A percentile compares a stretch with the other conserved stretches of the same genome.
Evolutionary conservation across 1,140 invertebrate genomes (phyloP).

Genomic region (Anastrepha ludens): DNA sequence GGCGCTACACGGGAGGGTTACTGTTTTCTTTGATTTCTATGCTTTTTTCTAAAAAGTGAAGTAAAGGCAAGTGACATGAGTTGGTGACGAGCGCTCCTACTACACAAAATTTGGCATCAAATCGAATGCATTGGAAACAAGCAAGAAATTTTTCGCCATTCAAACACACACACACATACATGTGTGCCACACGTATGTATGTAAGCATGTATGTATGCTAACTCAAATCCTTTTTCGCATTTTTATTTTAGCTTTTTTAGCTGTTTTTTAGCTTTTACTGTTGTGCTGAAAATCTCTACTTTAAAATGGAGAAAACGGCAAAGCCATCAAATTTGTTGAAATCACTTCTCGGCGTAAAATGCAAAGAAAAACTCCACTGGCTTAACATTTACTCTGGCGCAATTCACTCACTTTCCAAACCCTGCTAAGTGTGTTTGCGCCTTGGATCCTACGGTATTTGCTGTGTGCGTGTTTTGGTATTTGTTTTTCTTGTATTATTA

Average conservation of each 20-base stretch:
- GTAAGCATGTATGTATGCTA: neutral
- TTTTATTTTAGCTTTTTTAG: neutral
- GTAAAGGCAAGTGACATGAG: neutral
- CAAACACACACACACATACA: neutral
- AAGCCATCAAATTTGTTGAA: conserved; percentile 74
- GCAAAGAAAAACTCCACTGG: neutral
- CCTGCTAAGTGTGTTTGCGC: neutral
- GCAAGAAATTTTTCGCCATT: neutral
- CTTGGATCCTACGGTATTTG: neutral
- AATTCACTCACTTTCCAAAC: neutral
- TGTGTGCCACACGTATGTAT: neutral
- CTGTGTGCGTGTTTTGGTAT: neutral
- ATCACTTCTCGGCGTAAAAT: conserved; percentile 64
- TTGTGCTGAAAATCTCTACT: neutral
- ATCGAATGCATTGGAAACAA: neutral
- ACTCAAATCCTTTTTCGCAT: neutral
- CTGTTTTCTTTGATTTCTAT: neutral
- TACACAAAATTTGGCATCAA: neutral
- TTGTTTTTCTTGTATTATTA: neutral
- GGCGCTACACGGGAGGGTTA: neutral
- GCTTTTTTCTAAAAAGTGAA: neutral
- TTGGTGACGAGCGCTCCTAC: neutral
- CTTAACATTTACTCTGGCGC: conserved; percentile 30
- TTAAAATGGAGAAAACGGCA: conserved; percentile 65
- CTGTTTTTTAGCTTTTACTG: neutral